phyloP scores from a whole-genome alignment of 2,888 invertebrate species.

The Thymelicus sylvestris region DNA sequence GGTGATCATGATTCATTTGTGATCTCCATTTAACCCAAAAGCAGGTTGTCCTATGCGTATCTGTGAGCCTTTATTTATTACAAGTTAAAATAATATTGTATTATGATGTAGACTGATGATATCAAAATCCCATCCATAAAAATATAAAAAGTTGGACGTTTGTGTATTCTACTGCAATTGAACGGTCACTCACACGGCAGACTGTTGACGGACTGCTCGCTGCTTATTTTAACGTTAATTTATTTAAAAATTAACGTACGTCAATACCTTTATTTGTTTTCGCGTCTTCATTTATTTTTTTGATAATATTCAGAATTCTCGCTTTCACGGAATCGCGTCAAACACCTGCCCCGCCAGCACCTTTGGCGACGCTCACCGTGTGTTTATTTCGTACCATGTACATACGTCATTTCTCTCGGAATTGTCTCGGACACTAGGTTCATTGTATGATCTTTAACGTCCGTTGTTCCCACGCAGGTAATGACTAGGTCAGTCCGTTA shows the following conservation, averaged over 20 bases:
- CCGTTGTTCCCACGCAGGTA: conserved; percentile 15
- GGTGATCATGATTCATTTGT: too few species aligned
- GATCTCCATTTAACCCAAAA: too few species aligned
- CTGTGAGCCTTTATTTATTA: too few species aligned
- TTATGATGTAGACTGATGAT: background rate
- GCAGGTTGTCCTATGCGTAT: too few species aligned
- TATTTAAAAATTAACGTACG: background rate
- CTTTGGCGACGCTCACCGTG: background rate
- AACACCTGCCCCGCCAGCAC: background rate
- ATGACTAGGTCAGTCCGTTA: conserved; percentile 1
- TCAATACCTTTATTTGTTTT: conserved; percentile 7
- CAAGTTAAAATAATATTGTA: background rate
- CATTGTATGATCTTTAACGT: conserved; percentile 14
- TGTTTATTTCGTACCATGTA: conserved; percentile 4
- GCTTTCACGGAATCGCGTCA: conserved; percentile 8
- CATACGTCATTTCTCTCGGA: conserved; percentile 11
- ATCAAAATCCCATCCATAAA: background rate
- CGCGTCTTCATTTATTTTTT: conserved; percentile 1
- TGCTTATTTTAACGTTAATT: conserved; percentile 4
- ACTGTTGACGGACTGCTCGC: background rate
- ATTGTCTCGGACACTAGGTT: conserved; percentile 1
- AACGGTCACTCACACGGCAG: background rate
- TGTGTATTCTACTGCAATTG: background rate
- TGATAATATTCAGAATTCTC: background rate
- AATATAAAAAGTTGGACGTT: background rate